These are phyloP conservation scores for Neoarius graeffei DNA, from an alignment of 2,113 vertebrate genomes.

Conservation along the genomic window DNA sequence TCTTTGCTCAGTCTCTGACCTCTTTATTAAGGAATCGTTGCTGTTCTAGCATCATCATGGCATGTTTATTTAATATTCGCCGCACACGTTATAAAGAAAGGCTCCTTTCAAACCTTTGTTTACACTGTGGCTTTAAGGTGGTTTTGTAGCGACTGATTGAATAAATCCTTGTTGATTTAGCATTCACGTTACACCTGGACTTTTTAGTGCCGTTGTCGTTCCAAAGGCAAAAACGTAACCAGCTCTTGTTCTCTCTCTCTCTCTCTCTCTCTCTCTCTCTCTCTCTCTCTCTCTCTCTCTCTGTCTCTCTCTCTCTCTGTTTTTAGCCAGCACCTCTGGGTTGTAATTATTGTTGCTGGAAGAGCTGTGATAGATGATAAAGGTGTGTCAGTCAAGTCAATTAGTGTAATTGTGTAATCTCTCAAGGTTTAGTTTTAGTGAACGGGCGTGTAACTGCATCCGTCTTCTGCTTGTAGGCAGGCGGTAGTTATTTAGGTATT, in stretches of 20 bases:
- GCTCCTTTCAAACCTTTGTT: not conserved
- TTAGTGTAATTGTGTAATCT: not conserved
- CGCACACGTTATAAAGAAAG: not conserved
- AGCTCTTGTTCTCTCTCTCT: not conserved
- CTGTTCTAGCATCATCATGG: not conserved
- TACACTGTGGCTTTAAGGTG: constrained; percentile 7
- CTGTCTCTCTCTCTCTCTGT: not conserved
- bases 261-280: too few species aligned
- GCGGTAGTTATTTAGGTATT: not conserved
- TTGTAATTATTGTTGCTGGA: not conserved
- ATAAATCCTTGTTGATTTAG: not conserved
- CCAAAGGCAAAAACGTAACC: not conserved
- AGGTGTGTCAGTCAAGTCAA: not conserved
- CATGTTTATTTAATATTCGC: too few species aligned
- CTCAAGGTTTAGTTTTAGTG: not conserved
- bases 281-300: too few species aligned
- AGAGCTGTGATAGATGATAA: not conserved
- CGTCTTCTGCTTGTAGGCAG: constrained; percentile 12
- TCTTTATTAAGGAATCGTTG: not conserved
- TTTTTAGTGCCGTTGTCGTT: not conserved
- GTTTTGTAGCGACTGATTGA: not conserved
- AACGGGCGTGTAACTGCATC: not conserved
- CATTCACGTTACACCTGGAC: not conserved
- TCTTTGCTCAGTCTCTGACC: not conserved
- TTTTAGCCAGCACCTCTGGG: not conserved